Evolutionary conservation across 2,888 invertebrate genomes (phyloP).

Genomic region (Oasisia sp.): DNA sequence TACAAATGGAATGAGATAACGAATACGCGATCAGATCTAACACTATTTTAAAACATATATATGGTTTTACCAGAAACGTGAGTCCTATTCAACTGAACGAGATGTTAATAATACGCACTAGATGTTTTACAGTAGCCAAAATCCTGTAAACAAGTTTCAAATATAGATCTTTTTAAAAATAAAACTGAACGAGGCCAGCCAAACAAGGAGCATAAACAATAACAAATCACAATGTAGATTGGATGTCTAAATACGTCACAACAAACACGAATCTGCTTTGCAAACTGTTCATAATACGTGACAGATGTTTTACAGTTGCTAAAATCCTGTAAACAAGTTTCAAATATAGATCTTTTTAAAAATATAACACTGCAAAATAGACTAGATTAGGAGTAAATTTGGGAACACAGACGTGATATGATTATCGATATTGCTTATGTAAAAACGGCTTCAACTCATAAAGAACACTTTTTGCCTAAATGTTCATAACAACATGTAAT

Average conservation of each 20-base stretch:
- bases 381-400: neutral
- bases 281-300: neutral
- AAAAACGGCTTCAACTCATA: too few species aligned
- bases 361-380: neutral
- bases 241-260: neutral
- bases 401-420: neutral
- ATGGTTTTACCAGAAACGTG: neutral
- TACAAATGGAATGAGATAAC: neutral
- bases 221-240: neutral
- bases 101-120: neutral
- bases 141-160: neutral
- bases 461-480: neutral
- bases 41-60: too few species aligned
- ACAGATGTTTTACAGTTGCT: neutral
- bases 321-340: neutral
- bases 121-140: neutral
- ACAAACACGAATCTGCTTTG: neutral
- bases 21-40: neutral
- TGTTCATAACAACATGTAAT: neutral
- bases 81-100: neutral
- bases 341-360: neutral
- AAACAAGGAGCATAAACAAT: neutral
- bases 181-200: neutral
- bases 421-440: neutral
- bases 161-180: neutral